Base-by-base conservation (phyloP, 2,113 vertebrate species). In the Pachycephala philippinensis region DNA sequence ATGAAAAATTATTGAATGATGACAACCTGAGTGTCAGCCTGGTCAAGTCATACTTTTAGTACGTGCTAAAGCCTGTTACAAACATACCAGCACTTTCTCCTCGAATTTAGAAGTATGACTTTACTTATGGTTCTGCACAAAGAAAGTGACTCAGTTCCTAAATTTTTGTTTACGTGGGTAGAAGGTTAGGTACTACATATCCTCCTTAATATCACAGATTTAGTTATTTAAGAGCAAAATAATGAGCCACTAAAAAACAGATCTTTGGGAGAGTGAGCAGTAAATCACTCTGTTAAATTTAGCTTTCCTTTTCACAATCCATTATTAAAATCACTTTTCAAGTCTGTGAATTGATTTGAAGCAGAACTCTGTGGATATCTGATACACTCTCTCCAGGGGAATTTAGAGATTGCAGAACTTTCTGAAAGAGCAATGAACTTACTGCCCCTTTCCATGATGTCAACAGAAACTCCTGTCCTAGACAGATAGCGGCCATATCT, bases 341-440 rank as follows among this genome's bases (percentile, higher is more conserved):
- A 53, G 63, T 50, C 42, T 79, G 49, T 74, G 63, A 86, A 90
- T 64, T 91, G 28, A 93, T 95, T 92, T 91, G 88, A 94, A 96
- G 77, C 61, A 93, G 60, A 91, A 49, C 42, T 86, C 61, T 82
- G 33, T 42, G 54, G 45, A 50, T 94, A 89, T 88, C 80, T 37
- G 35, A 92, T 86, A 71, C 23, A 45, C 2, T 40, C 35, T 71
- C 80, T 82, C 53, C 18, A 39, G 61, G 31, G 60, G 64, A 96
- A 70, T 66, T 20, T 68, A 42, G 45, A 65, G 47, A 86, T 11
- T 63, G 44, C 40, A 90, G 56, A 33, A 66, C 24, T 23, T 84
- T 93, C 68, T 87, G 88, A 84, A 68, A 84, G 37, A 89, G 54
- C 40, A 93, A 60, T 64, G 68, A 91, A 64, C 53, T 80, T 78